Percentiles rank a stretch among this genome's conserved stretches.
Evolutionary conservation across 1,140 invertebrate genomes (phyloP).

Genomic region (Scaptodrosophila lebanonensis): DNA sequence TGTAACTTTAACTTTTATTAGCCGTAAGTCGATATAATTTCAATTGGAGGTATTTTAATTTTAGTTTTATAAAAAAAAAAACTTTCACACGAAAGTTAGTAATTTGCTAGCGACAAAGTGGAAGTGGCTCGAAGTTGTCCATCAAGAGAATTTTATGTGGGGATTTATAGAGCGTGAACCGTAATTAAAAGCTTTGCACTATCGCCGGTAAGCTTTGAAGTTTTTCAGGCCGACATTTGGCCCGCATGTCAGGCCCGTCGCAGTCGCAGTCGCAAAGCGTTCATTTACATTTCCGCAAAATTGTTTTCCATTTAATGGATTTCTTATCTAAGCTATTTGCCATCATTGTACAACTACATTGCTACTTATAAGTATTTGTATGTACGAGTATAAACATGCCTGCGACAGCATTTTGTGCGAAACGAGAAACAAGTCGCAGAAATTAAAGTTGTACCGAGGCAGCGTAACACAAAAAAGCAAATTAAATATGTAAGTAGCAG

Average conservation of each 20-base stretch:
- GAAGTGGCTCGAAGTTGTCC: too few species aligned
- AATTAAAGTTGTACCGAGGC: constrained; percentile 52
- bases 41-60: too few species aligned
- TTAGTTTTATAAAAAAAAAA: too few species aligned
- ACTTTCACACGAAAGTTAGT: too few species aligned
- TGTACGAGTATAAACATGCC: too few species aligned
- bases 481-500: too few species aligned
- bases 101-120: too few species aligned
- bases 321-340: constrained; percentile 52
- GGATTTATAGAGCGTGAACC: constrained; percentile 16
- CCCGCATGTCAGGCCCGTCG: constrained; percentile 6
- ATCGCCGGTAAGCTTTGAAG: background rate
- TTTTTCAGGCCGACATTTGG: too few species aligned
- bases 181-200: background rate
- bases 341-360: constrained; percentile 20
- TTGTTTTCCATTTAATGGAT: constrained; percentile 36
- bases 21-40: too few species aligned
- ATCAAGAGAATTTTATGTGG: too few species aligned
- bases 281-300: constrained; percentile 39
- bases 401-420: background rate
- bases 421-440: constrained; percentile 25
- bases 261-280: too few species aligned
- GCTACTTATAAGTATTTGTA: background rate
- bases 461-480: constrained; percentile 4
- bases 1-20: too few species aligned